Conservation (phyloP, 2,797 vertebrate genomes). For the Mionectes olivaceus region DNA sequence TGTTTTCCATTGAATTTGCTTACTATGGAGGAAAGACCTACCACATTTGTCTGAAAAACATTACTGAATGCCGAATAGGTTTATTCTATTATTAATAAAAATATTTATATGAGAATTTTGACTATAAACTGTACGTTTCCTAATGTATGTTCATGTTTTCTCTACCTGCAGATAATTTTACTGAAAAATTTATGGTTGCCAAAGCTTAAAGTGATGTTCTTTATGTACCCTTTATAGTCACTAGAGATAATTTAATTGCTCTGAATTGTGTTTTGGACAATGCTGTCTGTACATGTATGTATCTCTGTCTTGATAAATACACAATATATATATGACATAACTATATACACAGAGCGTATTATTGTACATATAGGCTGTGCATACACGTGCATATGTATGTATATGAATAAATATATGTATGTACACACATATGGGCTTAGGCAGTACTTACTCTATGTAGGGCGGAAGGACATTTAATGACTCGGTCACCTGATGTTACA, state of each 20-base stretch:
- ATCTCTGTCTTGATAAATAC: background rate
- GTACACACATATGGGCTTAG: background rate
- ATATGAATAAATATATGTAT: too few species aligned
- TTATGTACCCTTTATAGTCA: background rate
- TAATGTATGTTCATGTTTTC: background rate
- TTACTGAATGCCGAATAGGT: background rate
- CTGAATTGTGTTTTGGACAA: background rate
- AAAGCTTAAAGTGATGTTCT: background rate
- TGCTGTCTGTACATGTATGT: background rate
- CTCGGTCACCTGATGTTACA: background rate
- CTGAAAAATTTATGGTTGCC: background rate
- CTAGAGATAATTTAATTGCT: background rate
- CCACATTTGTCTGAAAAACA: background rate
- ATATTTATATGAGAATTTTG: background rate
- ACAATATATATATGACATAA: background rate
- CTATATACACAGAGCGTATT: background rate
- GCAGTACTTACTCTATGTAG: background rate
- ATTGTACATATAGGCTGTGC: background rate
- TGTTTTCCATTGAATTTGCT: rapidly evolving
- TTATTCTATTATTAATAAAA: background rate
- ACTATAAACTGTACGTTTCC: background rate
- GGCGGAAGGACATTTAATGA: background rate
- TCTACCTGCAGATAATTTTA: background rate
- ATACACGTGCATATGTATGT: background rate
- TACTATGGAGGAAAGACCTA: background rate